A percentile compares a stretch with the other conserved stretches of the same genome.
phyloP scores from a whole-genome alignment of 1,140 invertebrate genomes.

The Atta cephalotes region DNA sequence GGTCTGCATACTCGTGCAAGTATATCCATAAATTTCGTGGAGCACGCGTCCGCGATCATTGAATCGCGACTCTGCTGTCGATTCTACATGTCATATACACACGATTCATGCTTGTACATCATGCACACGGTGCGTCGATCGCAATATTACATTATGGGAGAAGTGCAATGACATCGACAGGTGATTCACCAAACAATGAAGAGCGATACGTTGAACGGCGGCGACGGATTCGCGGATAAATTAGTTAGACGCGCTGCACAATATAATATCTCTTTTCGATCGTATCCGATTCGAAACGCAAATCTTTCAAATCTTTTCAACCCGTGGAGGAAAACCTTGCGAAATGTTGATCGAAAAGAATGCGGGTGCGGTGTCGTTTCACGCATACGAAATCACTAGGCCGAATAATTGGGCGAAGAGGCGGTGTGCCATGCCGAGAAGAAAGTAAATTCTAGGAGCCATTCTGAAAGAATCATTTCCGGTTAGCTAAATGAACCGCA shows the following conservation, averaged over 20 bases:
- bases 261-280: background rate
- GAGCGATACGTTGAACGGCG: background rate
- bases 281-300: background rate
- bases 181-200: slow-evolving; percentile 30
- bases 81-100: slow-evolving; percentile 24
- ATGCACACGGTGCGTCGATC: slow-evolving; percentile 9
- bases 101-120: slow-evolving; percentile 26
- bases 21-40: slow-evolving; percentile 11
- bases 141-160: background rate
- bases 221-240: slow-evolving; percentile 29
- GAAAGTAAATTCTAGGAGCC: slow-evolving; percentile 51
- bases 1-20: background rate
- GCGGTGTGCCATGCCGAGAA: background rate
- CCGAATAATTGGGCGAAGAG: slow-evolving; percentile 36
- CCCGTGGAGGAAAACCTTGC: background rate
- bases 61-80: background rate
- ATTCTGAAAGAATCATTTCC: slow-evolving; percentile 38
- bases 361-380: background rate
- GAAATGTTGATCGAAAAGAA: slow-evolving; percentile 18
- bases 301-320: background rate
- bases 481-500: slow-evolving; percentile 25
- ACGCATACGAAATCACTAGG: slow-evolving; percentile 23
- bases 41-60: slow-evolving; percentile 26
- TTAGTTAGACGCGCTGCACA: slow-evolving; percentile 1
- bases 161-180: slow-evolving; percentile 46